Evolutionary conservation across 2,888 invertebrate genomes (phyloP).

Genomic region (Parnassius orleans): DNA sequence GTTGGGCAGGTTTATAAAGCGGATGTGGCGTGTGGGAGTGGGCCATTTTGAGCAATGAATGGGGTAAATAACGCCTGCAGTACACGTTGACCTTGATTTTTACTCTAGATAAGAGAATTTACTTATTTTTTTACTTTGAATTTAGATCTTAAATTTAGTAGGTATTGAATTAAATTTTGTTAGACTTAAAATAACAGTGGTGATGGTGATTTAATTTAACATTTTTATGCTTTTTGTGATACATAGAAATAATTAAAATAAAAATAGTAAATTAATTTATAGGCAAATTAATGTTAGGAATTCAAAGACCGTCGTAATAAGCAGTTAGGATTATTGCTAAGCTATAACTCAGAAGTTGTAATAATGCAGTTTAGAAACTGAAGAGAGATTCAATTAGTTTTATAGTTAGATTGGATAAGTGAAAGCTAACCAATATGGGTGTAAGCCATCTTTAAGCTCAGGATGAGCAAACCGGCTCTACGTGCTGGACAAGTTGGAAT

Average conservation of each 20-base stretch:
- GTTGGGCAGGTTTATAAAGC: slow-evolving; percentile 3
- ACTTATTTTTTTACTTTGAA: no score
- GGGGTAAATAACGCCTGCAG: slow-evolving; percentile 6
- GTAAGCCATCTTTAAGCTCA: slow-evolving; percentile 31
- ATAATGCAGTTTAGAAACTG: slow-evolving; percentile 38
- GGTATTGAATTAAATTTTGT: no score
- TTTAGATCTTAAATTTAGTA: no score
- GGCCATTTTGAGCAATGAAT: slow-evolving; percentile 2
- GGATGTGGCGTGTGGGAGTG: slow-evolving; percentile 6
- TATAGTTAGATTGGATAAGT: slow-evolving; percentile 40
- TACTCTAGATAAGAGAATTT: background rate
- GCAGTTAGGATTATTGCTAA: background rate
- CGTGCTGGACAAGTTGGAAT: slow-evolving; percentile 26
- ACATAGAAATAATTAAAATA: no score
- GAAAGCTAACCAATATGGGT: slow-evolving; percentile 46
- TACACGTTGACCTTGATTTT: slow-evolving; percentile 4
- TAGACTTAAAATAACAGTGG: no score
- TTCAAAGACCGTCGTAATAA: background rate
- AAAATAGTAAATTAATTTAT: no score
- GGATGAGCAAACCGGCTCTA: slow-evolving; percentile 46
- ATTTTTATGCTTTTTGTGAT: no score
- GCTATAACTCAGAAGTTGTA: background rate
- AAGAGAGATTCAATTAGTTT: slow-evolving; percentile 34
- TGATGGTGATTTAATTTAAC: no score
- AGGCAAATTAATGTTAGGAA: background rate